Base-by-base conservation (phyloP, 2,113 vertebrate genomes). In the Epinephelus cyanopodus region DNA sequence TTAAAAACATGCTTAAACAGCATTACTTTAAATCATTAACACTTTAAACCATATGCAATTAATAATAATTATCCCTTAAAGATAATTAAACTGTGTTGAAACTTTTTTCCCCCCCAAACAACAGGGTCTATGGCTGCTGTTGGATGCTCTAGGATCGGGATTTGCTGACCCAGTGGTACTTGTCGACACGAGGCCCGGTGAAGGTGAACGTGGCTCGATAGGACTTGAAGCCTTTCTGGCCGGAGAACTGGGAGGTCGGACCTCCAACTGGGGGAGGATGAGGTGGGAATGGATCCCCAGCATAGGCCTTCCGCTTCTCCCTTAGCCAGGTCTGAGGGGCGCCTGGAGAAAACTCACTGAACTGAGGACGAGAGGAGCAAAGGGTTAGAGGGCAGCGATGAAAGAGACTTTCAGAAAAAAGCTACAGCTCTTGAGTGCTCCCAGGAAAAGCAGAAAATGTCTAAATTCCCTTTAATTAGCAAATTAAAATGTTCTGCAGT, bases 151-250 rank as follows among this genome's bases (percentile, higher is more conserved):
- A 95, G 19, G 95, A 96, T 2, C 93, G 90, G 73, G 92, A 95
- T 72, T 96, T 95, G 85, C 96, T 98, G 92, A 99, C 93, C 98
- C 98, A 99, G 90, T 99, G 98, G 92, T 97, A 99, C 66, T 97
- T 96, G 90, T 99, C 98, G 0, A 97, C 68, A 0, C 96, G 93
- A 0, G 93, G 97, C 50, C 95, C 96, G 0, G 87, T 4, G 42
- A 97, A 96, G 6, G 90, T 74, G 1, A 94, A 89, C 0, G 87
- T 63, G 6, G 96, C 70, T 23, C 95, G 85, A 63, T 91, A 93
- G 64, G 71, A 48, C 78, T 94, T 96, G 82, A 94, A 94, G 29
- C 54, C 47, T 74, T 95, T 97, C 86, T 93, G 94, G 71, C 75
- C 77, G 10, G 69, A 23, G 27, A 93, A 93, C 56, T 87, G 91